These are phyloP conservation scores for Pyrocoelia pectoralis DNA, from an alignment of 2,888 invertebrate species.

Conservation along the genomic window DNA sequence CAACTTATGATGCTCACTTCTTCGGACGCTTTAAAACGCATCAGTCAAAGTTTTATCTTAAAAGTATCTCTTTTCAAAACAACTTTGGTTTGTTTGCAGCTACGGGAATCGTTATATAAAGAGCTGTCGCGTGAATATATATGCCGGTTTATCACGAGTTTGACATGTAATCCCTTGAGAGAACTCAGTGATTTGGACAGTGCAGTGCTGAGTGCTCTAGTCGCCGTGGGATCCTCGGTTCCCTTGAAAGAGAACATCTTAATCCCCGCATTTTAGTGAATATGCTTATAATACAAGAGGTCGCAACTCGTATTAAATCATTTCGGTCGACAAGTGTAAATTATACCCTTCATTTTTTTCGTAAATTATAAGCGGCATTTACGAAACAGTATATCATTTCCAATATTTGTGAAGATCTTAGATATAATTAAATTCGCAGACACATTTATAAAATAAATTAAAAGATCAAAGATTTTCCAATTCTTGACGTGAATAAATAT, in stretches of 20 bases:
- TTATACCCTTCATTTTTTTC: neutral
- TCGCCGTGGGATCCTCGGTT: constrained; percentile 49
- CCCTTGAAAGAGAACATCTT: constrained; percentile 38
- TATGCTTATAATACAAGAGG: constrained; percentile 12
- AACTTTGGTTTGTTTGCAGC: constrained; percentile 29
- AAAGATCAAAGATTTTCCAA: constrained; percentile 40
- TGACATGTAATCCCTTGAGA: constrained; percentile 52
- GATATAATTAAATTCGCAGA: constrained; percentile 36
- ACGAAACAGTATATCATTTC: too few relatives aligned
- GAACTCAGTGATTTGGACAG: constrained; percentile 57
- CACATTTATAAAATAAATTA: constrained; percentile 39
- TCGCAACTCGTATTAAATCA: constrained; percentile 1
- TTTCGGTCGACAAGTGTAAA: neutral
- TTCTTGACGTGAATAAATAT: constrained; percentile 39
- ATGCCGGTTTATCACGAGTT: constrained; percentile 54
- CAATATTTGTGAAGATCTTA: constrained; percentile 17
- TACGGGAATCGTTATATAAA: constrained; percentile 31
- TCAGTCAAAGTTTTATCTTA: constrained; percentile 50
- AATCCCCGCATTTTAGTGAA: constrained; percentile 23
- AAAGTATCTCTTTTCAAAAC: constrained; percentile 27
- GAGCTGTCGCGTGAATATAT: constrained; percentile 44
- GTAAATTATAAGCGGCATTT: constrained; percentile 8
- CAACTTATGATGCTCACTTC: constrained; percentile 54
- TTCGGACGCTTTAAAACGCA: constrained; percentile 56
- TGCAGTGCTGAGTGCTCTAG: constrained; percentile 54